Percentiles rank a stretch among this genome's conserved stretches.
These are phyloP conservation scores for Melanotaenia duboulayi DNA, from an alignment of 2,113 vertebrate species.

Conservation along the genomic window DNA sequence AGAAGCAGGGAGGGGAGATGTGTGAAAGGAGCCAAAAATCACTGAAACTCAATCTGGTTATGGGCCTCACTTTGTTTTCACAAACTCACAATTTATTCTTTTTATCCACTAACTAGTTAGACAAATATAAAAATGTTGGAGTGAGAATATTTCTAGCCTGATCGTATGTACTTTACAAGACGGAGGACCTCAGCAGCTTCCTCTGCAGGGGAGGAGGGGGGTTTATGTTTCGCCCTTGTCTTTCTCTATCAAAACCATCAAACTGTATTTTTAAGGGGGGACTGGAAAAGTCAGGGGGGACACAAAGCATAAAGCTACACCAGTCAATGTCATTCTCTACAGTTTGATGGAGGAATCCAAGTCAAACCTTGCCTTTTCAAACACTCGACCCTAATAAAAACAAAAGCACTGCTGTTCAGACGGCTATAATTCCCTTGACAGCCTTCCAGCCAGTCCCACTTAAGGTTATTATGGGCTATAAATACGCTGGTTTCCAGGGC, in stretches of 20 bases:
- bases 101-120: conserved; percentile 50
- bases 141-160: conserved; percentile 39
- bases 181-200: conserved; percentile 10
- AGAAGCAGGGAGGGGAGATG: not conserved
- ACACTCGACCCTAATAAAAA: conserved; percentile 60
- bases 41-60: conserved; percentile 64
- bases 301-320: not conserved
- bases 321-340: conserved; percentile 37
- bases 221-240: conserved; percentile 29
- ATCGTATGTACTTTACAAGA: conserved; percentile 15
- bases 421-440: conserved; percentile 73
- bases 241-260: conserved; percentile 28
- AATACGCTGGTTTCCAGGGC: conserved; percentile 77
- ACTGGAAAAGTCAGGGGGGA: not conserved
- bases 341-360: conserved; percentile 51
- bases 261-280: not conserved
- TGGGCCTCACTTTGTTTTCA: conserved; percentile 52
- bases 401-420: conserved; percentile 72
- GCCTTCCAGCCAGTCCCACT: conserved; percentile 77
- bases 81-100: conserved; percentile 44
- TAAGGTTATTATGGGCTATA: conserved; percentile 83
- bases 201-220: conserved; percentile 11
- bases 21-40: conserved; percentile 54
- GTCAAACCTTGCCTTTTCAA: conserved; percentile 54
- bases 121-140: conserved; percentile 52